phyloP scores from a whole-genome alignment of 1,140 invertebrate species.

The Aphelinus certus region DNA sequence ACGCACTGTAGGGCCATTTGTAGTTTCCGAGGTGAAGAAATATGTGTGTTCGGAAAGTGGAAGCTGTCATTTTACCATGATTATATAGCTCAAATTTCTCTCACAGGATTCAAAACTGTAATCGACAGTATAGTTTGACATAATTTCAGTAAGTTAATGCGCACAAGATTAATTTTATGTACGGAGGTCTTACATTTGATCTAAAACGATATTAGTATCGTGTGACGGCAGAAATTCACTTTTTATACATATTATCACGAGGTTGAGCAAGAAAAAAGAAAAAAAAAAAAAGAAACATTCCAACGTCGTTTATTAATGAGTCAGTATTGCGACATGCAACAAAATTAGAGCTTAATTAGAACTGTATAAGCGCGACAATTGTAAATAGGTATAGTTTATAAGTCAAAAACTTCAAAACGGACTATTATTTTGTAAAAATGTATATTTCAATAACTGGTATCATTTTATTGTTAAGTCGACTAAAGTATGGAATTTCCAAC shows the following conservation, averaged over 20 bases:
- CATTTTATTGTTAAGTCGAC: conserved; percentile 26
- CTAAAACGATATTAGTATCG: too few relatives aligned
- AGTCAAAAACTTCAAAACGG: background rate
- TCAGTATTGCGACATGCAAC: background rate
- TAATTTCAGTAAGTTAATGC: too few relatives aligned
- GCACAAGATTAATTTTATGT: too few relatives aligned
- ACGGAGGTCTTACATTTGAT: too few relatives aligned
- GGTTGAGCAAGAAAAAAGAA: too few relatives aligned
- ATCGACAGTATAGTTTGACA: too few relatives aligned
- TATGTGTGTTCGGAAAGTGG: background rate
- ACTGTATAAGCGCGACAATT: background rate
- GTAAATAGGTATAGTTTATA: conserved; percentile 21
- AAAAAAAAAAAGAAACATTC: too few relatives aligned
- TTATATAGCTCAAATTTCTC: conserved; percentile 2
- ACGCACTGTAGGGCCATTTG: background rate
- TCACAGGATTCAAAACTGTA: too few relatives aligned
- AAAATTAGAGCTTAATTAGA: background rate
- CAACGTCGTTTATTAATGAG: background rate
- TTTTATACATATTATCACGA: too few relatives aligned
- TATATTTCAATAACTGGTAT: conserved; percentile 16
- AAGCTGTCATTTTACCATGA: conserved; percentile 10
- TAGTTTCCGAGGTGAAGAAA: conserved; percentile 18
- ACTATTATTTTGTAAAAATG: conserved; percentile 35
- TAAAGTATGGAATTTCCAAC: background rate
- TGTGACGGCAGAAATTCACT: too few relatives aligned